Conservation (phyloP, 1,140 invertebrate genomes). For the Pachypeltis micranthus region DNA sequence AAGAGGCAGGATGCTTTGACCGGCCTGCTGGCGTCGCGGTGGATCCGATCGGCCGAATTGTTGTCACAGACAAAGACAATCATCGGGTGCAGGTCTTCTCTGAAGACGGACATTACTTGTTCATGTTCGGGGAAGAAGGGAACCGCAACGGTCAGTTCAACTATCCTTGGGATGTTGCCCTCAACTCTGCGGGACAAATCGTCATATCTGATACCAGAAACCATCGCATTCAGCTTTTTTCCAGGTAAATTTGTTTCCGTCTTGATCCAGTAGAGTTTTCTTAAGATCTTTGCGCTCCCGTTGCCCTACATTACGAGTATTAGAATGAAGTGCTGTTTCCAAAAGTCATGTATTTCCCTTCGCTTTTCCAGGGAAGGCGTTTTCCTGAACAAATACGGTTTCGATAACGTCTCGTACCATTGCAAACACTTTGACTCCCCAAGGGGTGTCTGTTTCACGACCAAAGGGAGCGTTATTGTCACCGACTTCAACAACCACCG, state of each 20-base stretch:
- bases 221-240: constrained; percentile 80
- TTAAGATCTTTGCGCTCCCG: too few relatives aligned
- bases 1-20: constrained; percentile 72
- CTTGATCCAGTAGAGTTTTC: too few relatives aligned
- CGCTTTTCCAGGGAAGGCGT: constrained; percentile 60
- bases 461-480: constrained; percentile 65
- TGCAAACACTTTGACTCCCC: constrained; percentile 80
- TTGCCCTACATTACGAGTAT: too few relatives aligned
- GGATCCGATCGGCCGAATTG: constrained; percentile 60
- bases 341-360: too few relatives aligned
- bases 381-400: constrained; percentile 73
- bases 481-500: constrained; percentile 94
- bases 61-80: constrained; percentile 92
- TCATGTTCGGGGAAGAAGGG: constrained; percentile 79
- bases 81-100: constrained; percentile 83
- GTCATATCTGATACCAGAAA: constrained; percentile 87
- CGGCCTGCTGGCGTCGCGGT: constrained; percentile 77
- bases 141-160: constrained; percentile 75
- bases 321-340: too few relatives aligned
- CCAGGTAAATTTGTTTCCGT: constrained; percentile 62
- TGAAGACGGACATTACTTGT: constrained; percentile 60
- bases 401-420: constrained; percentile 50
- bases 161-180: constrained; percentile 93
- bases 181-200: constrained; percentile 67
- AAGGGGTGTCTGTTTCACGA: constrained; percentile 75